These are phyloP conservation scores for Caenorhabditis sp. DNA, from an alignment of 2,888 invertebrate genomes.

Conservation along the genomic window DNA sequence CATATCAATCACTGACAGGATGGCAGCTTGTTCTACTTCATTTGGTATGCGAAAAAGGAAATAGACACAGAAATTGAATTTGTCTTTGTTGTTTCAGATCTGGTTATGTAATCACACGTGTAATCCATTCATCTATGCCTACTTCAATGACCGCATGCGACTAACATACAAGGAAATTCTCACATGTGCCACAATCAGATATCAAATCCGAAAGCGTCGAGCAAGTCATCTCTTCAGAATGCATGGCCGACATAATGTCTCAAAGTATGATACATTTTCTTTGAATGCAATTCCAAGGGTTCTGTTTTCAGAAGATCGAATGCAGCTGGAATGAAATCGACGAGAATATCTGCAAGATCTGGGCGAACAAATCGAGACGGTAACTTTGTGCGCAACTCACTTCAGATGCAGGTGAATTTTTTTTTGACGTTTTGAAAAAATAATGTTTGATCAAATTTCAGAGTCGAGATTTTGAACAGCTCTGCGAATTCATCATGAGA, in stretches of 20 bases:
- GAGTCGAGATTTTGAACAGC: conserved; percentile 62
- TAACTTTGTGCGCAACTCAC: conserved; percentile 65
- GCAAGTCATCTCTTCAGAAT: conserved; percentile 50
- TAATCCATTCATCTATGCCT: conserved; percentile 68
- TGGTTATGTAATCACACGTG: conserved; percentile 65
- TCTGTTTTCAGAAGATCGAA: conserved; percentile 54
- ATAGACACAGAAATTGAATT: neutral
- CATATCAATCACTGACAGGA: conserved; percentile 43
- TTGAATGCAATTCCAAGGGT: neutral
- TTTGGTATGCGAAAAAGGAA: conserved; percentile 42
- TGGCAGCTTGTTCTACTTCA: conserved; percentile 61
- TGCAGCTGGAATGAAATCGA: conserved; percentile 54
- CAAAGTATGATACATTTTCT: conserved; percentile 24
- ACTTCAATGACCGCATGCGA: conserved; percentile 68
- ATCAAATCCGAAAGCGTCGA: conserved; percentile 53
- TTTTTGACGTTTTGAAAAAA: neutral
- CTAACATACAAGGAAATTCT: conserved; percentile 64
- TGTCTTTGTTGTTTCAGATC: conserved; percentile 44
- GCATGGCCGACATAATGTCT: conserved; percentile 52
- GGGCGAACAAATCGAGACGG: conserved; percentile 51
- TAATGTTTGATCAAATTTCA: conserved; percentile 19
- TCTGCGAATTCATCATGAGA: conserved; percentile 69
- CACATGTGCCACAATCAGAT: conserved; percentile 58
- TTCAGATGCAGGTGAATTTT: conserved; percentile 64
- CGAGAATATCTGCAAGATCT: conserved; percentile 59